phyloP scores from a whole-genome alignment of 2,113 vertebrate species.

The Callionymus lyra region DNA sequence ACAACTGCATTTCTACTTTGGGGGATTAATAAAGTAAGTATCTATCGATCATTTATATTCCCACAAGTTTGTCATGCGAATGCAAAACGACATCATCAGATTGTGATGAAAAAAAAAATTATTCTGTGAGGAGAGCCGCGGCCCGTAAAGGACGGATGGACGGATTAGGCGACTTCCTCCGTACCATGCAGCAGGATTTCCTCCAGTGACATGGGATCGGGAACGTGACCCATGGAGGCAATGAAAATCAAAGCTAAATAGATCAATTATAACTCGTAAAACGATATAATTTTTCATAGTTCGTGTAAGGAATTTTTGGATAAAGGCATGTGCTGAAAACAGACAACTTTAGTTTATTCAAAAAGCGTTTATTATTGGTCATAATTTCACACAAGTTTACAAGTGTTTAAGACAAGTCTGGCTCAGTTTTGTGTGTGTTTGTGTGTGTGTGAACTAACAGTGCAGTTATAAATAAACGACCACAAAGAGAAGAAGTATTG shows the following conservation, averaged over 20 bases:
- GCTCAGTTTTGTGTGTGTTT: slow-evolving; percentile 75
- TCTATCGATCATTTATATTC: too few relatives aligned
- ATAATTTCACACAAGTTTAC: slow-evolving; percentile 75
- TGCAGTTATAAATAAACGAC: slow-evolving; percentile 75
- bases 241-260: slow-evolving; percentile 5
- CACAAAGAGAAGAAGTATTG: slow-evolving; percentile 71
- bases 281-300: neutral
- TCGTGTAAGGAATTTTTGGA: neutral
- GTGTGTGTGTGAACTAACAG: slow-evolving; percentile 70
- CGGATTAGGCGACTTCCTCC: slow-evolving; percentile 42
- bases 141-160: slow-evolving; percentile 8
- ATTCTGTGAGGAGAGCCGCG: slow-evolving; percentile 13
- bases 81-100: too few relatives aligned
- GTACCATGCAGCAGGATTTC: slow-evolving; percentile 57
- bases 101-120: slow-evolving; percentile 15
- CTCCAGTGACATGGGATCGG: slow-evolving; percentile 11
- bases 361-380: slow-evolving; percentile 62
- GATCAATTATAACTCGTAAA: too few relatives aligned
- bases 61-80: too few relatives aligned
- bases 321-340: too few relatives aligned
- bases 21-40: too few relatives aligned
- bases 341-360: too few relatives aligned
- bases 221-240: slow-evolving; percentile 7
- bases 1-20: too few relatives aligned
- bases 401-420: slow-evolving; percentile 78